Conservation (phyloP, 92 coral and sea anemone species). For the Heteractis magnifica region DNA sequence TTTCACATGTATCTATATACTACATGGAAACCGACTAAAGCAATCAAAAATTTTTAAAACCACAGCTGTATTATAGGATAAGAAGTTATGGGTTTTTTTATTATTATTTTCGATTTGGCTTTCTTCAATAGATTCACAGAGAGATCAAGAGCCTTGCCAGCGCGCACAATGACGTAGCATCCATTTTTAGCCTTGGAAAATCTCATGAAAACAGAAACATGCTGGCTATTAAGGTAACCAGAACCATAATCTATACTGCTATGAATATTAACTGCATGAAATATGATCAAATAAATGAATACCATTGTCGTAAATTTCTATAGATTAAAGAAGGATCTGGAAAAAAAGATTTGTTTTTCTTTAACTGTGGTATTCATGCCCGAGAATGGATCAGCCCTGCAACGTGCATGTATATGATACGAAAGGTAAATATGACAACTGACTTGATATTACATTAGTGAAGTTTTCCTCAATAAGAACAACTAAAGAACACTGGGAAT, state of each 20-base stretch:
- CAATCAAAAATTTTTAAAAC: no score
- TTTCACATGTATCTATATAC: no score
- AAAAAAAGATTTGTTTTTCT: conserved; percentile 58
- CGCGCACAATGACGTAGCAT: conserved; percentile 47
- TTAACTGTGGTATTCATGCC: conserved; percentile 97
- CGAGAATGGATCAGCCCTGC: conserved; percentile 97
- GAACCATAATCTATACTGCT: neutral
- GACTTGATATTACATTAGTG: neutral
- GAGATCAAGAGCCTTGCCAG: conserved; percentile 50
- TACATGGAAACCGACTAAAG: no score
- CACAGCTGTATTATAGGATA: no score
- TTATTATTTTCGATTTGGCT: neutral
- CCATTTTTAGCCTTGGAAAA: conserved; percentile 48
- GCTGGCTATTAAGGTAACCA: conserved; percentile 64
- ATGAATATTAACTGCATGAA: neutral
- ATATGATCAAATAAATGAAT: neutral
- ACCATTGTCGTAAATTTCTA: neutral
- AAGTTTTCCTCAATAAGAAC: no score
- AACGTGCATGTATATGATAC: conserved; percentile 90
- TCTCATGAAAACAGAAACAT: conserved; percentile 56
- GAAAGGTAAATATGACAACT: conserved; percentile 51
- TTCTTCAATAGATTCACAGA: conserved; percentile 53
- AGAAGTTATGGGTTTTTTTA: no score
- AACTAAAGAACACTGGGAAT: no score
- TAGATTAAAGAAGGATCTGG: conserved; percentile 39